phyloP scores from a whole-genome alignment of 2,888 invertebrate genomes.

The Andrena trimmerana region DNA sequence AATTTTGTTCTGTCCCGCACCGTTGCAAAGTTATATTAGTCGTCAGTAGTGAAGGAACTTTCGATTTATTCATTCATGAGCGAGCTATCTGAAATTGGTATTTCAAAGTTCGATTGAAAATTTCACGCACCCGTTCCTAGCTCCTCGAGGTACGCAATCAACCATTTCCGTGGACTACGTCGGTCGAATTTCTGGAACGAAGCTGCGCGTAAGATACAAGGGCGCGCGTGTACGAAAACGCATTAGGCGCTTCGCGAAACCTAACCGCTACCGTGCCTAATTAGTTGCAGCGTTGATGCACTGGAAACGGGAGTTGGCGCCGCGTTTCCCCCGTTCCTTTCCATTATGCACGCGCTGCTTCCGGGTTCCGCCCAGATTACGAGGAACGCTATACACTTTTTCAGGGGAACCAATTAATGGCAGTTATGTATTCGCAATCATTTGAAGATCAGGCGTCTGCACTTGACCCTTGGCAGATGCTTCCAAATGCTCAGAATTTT shows the following conservation, averaged over 20 bases:
- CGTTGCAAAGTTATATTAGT: too few species aligned
- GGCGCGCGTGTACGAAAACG: slow-evolving; percentile 31
- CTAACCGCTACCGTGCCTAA: slow-evolving; percentile 45
- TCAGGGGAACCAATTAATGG: slow-evolving; percentile 22
- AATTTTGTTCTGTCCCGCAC: too few species aligned
- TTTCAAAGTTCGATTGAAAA: not conserved
- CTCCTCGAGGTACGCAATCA: slow-evolving; percentile 3
- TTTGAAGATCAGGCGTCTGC: not conserved
- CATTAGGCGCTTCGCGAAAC: slow-evolving; percentile 51
- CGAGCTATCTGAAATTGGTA: not conserved
- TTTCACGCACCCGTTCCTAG: not conserved
- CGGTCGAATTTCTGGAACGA: slow-evolving; percentile 20
- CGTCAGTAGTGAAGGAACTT: not conserved
- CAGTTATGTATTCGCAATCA: slow-evolving; percentile 1
- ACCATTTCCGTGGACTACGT: not conserved
- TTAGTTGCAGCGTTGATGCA: slow-evolving; percentile 33
- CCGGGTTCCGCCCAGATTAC: not conserved
- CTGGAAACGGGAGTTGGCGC: slow-evolving; percentile 22
- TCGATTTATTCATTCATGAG: not conserved
- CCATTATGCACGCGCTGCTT: slow-evolving; percentile 34
- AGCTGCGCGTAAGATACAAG: slow-evolving; percentile 2
- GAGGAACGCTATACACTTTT: slow-evolving; percentile 22
- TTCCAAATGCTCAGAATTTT: too few species aligned
- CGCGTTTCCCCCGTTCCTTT: slow-evolving; percentile 27
- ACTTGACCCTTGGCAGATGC: not conserved